Evolutionary conservation across 2,113 vertebrate genomes (phyloP).

Genomic region (Epinephelus lanceolatus): DNA sequence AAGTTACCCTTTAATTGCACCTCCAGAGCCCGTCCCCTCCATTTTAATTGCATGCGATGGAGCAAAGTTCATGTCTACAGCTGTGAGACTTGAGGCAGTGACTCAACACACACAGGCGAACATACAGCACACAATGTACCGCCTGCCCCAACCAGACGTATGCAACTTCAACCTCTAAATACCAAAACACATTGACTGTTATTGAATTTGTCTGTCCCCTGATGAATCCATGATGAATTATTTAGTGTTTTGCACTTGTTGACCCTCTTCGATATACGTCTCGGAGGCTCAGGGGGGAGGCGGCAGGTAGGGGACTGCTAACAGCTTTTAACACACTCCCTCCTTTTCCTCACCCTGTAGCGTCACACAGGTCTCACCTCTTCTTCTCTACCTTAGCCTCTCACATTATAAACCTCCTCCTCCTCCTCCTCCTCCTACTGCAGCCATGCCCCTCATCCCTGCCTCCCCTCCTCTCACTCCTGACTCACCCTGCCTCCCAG

Average conservation of each 20-base stretch:
- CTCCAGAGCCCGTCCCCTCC: not conserved
- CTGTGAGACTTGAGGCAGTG: slow-evolving; percentile 15
- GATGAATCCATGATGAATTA: slow-evolving; percentile 56
- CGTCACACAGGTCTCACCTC: slow-evolving; percentile 46
- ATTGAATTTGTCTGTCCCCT: slow-evolving; percentile 30
- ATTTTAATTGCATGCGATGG: not conserved
- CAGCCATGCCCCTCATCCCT: slow-evolving; percentile 6
- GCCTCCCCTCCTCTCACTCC: slow-evolving; percentile 42
- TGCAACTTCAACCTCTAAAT: slow-evolving; percentile 39
- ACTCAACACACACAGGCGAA: not conserved
- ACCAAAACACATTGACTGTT: slow-evolving; percentile 58
- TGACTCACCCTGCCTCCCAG: slow-evolving; percentile 71
- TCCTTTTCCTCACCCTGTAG: not conserved
- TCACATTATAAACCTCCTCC: not conserved
- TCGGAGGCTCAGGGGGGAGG: not conserved
- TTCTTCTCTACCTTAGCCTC: slow-evolving; percentile 19
- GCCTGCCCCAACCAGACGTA: not conserved
- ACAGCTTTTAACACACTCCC: slow-evolving; percentile 45
- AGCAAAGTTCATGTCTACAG: slow-evolving; percentile 12
- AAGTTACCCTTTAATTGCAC: not conserved
- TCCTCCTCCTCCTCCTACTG: not conserved
- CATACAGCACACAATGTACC: not conserved
- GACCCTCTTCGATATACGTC: not conserved
- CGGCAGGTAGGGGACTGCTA: slow-evolving; percentile 18
- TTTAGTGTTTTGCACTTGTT: slow-evolving; percentile 62